These are phyloP conservation scores for Amphiura filiformis DNA, from an alignment of 35 echinoderm and acorn worm species.

Conservation along the genomic window DNA sequence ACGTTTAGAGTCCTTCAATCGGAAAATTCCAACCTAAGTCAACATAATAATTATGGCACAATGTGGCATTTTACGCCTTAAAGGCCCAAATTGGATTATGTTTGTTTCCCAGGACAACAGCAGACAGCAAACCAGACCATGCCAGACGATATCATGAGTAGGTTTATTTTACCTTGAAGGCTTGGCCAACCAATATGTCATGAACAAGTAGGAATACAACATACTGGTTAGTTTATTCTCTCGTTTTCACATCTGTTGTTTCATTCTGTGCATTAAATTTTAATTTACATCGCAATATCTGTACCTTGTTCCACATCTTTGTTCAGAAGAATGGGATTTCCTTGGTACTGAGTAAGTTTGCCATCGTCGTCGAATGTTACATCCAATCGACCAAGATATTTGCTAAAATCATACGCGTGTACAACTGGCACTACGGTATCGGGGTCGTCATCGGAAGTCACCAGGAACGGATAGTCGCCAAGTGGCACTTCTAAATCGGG, in stretches of 20 bases:
- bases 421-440: constrained; percentile 47
- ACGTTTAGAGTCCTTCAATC: no score
- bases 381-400: constrained; percentile 79
- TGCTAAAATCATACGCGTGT: constrained; percentile 79
- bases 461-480: constrained; percentile 53
- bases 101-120: not conserved
- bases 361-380: constrained; percentile 84
- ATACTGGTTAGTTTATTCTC: not conserved
- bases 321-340: constrained; percentile 81
- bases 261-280: not conserved
- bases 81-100: no score
- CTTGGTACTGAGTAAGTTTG: constrained; percentile 17
- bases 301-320: constrained; percentile 59
- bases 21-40: no score
- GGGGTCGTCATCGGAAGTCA: constrained; percentile 36
- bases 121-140: not conserved
- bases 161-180: no score
- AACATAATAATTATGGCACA: no score
- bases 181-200: no score
- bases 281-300: not conserved
- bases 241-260: no score
- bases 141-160: no score
- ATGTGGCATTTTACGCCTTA: no score
- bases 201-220: not conserved
- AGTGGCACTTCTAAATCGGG: constrained; percentile 55